Percentiles rank a stretch among this genome's conserved stretches.
These are phyloP conservation scores for Channa maculata DNA, from an alignment of 2,113 vertebrate genomes.

Conservation along the genomic window DNA sequence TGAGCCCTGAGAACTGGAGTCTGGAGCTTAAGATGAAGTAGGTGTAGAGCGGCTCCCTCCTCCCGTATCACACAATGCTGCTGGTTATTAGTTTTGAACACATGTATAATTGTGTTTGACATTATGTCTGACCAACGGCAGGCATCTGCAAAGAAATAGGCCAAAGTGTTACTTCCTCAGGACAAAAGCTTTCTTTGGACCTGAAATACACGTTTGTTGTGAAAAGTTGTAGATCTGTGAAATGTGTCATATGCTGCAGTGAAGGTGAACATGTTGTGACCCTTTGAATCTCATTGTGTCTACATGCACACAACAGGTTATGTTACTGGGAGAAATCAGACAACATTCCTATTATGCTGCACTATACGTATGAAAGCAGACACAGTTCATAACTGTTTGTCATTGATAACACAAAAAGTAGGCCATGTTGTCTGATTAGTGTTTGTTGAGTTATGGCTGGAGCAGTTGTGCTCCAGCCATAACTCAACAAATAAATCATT, in stretches of 20 bases:
- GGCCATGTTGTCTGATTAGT: too few relatives aligned
- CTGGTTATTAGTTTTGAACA: constrained; percentile 50
- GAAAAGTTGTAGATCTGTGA: constrained; percentile 48
- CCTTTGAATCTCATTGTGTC: constrained; percentile 20
- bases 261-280: constrained; percentile 38
- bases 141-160: constrained; percentile 16
- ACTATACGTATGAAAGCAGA: background rate
- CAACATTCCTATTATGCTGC: background rate
- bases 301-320: constrained; percentile 41
- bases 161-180: background rate
- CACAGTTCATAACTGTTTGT: too few relatives aligned
- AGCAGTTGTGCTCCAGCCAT: constrained; percentile 25
- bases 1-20: constrained; percentile 57
- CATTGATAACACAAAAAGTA: too few relatives aligned
- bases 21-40: constrained; percentile 68
- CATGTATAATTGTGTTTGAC: constrained; percentile 64
- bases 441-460: too few relatives aligned
- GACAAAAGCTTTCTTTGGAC: constrained; percentile 55
- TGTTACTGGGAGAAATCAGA: background rate
- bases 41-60: constrained; percentile 34
- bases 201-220: constrained; percentile 77
- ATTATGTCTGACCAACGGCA: constrained; percentile 47
- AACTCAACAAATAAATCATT: constrained; percentile 28
- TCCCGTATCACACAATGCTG: constrained; percentile 58
- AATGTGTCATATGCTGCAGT: constrained; percentile 9